A percentile compares a stretch with the other conserved stretches of the same genome.
phyloP scores from a whole-genome alignment of 2,888 invertebrate genomes.

The Torymus auratus region DNA sequence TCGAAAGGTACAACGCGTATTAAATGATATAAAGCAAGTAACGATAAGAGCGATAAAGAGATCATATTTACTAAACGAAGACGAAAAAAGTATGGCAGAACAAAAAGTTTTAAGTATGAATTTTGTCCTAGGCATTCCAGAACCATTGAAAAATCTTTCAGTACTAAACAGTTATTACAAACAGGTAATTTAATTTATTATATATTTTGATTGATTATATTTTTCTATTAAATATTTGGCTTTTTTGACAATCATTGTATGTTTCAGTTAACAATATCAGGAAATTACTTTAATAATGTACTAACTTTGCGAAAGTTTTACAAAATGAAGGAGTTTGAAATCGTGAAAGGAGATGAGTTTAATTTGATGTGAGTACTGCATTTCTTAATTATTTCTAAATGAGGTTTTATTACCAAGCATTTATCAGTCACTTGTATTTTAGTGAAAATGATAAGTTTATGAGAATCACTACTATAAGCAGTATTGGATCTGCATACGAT shows the following conservation, averaged over 20 bases:
- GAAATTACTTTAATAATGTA: conserved; percentile 44
- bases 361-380: conserved; percentile 18
- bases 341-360: neutral
- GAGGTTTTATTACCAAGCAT: neutral
- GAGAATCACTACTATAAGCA: conserved; percentile 46
- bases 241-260: neutral
- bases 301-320: conserved; percentile 36
- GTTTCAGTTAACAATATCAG: conserved; percentile 32
- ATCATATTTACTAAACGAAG: conserved; percentile 33
- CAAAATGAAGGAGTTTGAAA: conserved; percentile 43
- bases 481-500: conserved; percentile 49
- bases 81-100: conserved; percentile 21
- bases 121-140: conserved; percentile 33
- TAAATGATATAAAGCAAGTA: conserved; percentile 40
- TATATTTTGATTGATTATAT: neutral
- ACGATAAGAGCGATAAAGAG: conserved; percentile 19
- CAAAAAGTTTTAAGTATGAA: conserved; percentile 41
- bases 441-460: conserved; percentile 38
- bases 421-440: neutral
- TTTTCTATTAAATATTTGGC: neutral
- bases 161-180: conserved; percentile 33
- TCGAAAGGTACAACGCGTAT: conserved; percentile 18
- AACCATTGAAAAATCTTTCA: conserved; percentile 41
- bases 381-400: neutral
- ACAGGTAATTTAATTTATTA: conserved; percentile 10